Evolutionary conservation across 2,888 invertebrate species (phyloP), one percentile per base, ranked within the genome.

Genomic region (Agrochola lota): DNA sequence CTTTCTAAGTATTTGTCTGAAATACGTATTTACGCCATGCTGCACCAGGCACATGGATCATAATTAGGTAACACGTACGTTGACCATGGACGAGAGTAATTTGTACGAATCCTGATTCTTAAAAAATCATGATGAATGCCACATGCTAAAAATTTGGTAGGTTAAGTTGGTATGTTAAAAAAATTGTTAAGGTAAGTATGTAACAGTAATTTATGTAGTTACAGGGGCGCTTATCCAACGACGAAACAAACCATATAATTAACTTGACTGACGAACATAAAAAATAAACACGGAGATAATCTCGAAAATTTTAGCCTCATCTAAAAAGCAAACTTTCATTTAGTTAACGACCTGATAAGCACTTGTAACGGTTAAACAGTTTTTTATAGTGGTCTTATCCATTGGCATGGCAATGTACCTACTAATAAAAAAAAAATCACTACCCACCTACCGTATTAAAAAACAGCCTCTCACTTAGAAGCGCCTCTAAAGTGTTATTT

Each of bases 71-170:
- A 46, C 46, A n/a, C 71, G 9, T 17, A 30, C 23, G 7, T 71
- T n/a, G 11, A 20, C 72, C 30, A 71, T 69, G 70, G 17, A 30
- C n/a, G 30, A 30, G 30, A 7, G 23, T 46, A 71, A 71, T 30
- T n/a, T 71, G 43, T 12, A 70, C 23, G 1, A n/a, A 23, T 12
- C 7, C 17, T 17, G 43, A 17, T 43, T 43, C 71, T 30, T 70
- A 17, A 30, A 43, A 71, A 71, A 1, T 9, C 23, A 11, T 43
- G 7, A 17, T 43, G 30, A 30, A n/a, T 5, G 26, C 9, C 26
- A 17, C 17, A 43, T 17, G 9, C 26, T 43, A 9, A 9, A 26
- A 43, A 69, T 69, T 6, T 1, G 1, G 43, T 43, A 43, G 43
- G 9, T 43, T 30, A 30, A 30, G 30, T 30, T 30, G 2, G 2